phyloP scores from a whole-genome alignment of 2,113 vertebrate species.

The Pungitius pungitius region DNA sequence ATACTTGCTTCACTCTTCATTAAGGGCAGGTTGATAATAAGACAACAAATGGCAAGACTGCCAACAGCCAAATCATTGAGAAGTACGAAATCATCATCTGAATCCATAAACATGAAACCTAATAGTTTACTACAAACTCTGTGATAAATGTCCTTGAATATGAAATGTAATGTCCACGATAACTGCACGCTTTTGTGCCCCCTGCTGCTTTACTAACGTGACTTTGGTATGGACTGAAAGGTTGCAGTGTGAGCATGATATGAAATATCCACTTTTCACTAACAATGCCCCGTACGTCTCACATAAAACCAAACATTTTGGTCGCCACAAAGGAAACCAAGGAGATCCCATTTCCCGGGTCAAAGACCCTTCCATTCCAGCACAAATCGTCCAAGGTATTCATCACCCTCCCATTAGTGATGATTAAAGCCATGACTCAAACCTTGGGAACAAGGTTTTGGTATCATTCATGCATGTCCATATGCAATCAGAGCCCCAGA shows the following conservation, averaged over 20 bases:
- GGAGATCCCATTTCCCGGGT: constrained; percentile 30
- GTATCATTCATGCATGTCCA: constrained; percentile 63
- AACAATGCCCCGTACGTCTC: neutral
- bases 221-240: neutral
- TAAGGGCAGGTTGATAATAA: neutral
- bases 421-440: constrained; percentile 67
- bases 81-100: neutral
- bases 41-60: neutral
- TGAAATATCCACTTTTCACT: neutral
- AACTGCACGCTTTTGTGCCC: neutral
- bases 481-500: constrained; percentile 65
- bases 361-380: constrained; percentile 10
- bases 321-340: neutral
- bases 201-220: neutral
- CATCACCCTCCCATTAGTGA: constrained; percentile 68
- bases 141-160: neutral
- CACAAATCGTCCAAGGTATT: constrained; percentile 57
- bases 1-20: neutral
- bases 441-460: constrained; percentile 60
- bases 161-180: neutral
- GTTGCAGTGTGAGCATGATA: neutral
- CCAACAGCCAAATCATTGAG: neutral
- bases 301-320: neutral
- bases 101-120: neutral
- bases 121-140: neutral